A percentile compares a stretch with the other conserved stretches of the same genome.
Evolutionary conservation across 2,113 vertebrate genomes (phyloP).

Genomic region (Garra rufa): DNA sequence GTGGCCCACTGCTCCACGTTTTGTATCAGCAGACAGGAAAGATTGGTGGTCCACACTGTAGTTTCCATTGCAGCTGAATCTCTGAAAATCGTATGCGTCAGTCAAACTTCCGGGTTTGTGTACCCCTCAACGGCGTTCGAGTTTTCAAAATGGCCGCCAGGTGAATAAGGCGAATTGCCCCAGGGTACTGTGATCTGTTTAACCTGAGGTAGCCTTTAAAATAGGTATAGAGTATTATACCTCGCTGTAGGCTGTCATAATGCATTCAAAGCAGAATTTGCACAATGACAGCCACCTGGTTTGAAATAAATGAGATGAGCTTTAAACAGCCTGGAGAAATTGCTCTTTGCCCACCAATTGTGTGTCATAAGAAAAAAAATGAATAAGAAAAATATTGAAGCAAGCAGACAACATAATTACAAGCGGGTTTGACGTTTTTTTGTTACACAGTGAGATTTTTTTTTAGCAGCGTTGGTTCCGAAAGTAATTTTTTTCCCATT

Average conservation of each 20-base stretch:
- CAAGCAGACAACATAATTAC: conserved; percentile 14
- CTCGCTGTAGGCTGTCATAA: conserved; percentile 1
- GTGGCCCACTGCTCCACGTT: too few species aligned
- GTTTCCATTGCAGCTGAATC: too few species aligned
- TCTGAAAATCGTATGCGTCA: too few species aligned
- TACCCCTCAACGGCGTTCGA: too few species aligned
- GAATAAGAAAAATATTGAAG: conserved; percentile 6
- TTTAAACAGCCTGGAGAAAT: conserved; percentile 19
- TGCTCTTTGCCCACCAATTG: background rate
- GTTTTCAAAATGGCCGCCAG: too few species aligned
- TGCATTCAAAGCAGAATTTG: conserved; percentile 1
- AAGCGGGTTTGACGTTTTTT: background rate
- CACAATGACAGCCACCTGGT: background rate
- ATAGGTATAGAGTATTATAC: background rate
- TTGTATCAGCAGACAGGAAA: too few species aligned
- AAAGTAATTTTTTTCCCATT: background rate
- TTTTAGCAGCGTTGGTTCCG: background rate
- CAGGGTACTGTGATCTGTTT: background rate
- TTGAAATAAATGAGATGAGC: background rate
- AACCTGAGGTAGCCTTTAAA: conserved; percentile 8
- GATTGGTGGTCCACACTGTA: too few species aligned
- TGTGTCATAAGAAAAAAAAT: background rate
- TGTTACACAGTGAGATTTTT: background rate
- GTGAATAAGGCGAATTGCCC: too few species aligned
- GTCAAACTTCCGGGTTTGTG: too few species aligned